phyloP scores from a whole-genome alignment of 1,140 invertebrate genomes.

The Drosophila eugracilis region DNA sequence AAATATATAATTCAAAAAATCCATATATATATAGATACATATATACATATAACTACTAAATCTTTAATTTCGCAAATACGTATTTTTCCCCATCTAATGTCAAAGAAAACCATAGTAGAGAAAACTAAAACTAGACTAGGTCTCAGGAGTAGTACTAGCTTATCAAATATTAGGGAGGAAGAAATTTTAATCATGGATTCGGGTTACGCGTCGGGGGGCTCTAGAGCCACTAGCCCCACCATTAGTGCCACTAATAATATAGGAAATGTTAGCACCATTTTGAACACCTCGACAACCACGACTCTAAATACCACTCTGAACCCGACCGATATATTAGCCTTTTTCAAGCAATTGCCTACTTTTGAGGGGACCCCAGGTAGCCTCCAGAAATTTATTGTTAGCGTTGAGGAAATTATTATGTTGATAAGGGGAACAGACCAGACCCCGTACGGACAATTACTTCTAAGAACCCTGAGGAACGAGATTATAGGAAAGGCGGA shows the following conservation, averaged over 20 bases:
- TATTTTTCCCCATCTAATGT: too few relatives aligned
- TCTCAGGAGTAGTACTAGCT: neutral
- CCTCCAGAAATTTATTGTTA: slow-evolving; percentile 7
- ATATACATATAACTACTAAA: too few relatives aligned
- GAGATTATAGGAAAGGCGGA: slow-evolving; percentile 8
- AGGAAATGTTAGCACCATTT: neutral
- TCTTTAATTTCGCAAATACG: too few relatives aligned
- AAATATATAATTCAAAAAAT: too few relatives aligned
- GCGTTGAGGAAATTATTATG: slow-evolving; percentile 18
- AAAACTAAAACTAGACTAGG: neutral
- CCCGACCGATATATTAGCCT: too few relatives aligned
- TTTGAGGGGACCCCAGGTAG: neutral
- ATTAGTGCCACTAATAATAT: neutral
- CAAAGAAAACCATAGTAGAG: neutral
- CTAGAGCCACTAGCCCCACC: neutral
- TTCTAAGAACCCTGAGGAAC: slow-evolving; percentile 2
- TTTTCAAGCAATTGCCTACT: too few relatives aligned
- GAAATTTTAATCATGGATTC: neutral
- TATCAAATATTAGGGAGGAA: neutral
- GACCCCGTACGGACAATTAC: slow-evolving; percentile 3
- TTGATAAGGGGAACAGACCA: slow-evolving; percentile 14
- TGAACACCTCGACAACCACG: neutral
- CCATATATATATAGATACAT: too few relatives aligned
- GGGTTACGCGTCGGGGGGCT: neutral
- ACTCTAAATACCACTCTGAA: slow-evolving; percentile 2